Evolutionary conservation across 2,797 vertebrate species (phyloP).

Genomic region (Acipenser transmontanus): DNA sequence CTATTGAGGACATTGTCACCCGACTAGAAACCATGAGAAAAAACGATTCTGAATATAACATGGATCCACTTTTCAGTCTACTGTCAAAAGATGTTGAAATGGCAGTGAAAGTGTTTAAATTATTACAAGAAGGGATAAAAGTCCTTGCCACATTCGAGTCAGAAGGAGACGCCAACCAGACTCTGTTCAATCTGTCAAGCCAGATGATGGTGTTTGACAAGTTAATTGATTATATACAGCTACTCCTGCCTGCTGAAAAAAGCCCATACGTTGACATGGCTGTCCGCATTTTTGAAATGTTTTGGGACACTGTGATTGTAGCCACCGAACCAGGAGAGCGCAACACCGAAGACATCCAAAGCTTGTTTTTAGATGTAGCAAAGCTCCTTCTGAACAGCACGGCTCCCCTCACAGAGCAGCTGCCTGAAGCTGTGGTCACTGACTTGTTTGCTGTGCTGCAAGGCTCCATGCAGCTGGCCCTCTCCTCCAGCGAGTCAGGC

Average conservation of each 20-base stretch:
- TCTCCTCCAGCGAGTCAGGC: constrained; percentile 32
- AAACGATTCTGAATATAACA: no score
- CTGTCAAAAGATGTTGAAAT: no score
- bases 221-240: constrained; percentile 33
- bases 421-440: constrained; percentile 25
- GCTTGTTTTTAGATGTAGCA: constrained; percentile 35
- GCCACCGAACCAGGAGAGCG: constrained; percentile 38
- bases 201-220: constrained; percentile 36
- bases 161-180: constrained; percentile 23
- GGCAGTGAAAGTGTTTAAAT: no score
- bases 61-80: no score
- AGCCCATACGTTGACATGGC: constrained; percentile 32
- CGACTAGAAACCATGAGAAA: background rate
- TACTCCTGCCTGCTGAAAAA: constrained; percentile 34
- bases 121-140: no score
- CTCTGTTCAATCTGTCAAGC: constrained; percentile 26
- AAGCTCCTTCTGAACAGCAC: constrained; percentile 26
- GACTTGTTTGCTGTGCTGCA: constrained; percentile 35
- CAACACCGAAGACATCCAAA: constrained; percentile 42
- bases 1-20: background rate
- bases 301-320: constrained; percentile 39
- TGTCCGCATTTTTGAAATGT: constrained; percentile 34
- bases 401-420: background rate
- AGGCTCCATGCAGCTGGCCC: constrained; percentile 37
- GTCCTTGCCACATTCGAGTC: no score